phyloP scores from a whole-genome alignment of 1,140 invertebrate species.

The Aphelenchoides besseyi region DNA sequence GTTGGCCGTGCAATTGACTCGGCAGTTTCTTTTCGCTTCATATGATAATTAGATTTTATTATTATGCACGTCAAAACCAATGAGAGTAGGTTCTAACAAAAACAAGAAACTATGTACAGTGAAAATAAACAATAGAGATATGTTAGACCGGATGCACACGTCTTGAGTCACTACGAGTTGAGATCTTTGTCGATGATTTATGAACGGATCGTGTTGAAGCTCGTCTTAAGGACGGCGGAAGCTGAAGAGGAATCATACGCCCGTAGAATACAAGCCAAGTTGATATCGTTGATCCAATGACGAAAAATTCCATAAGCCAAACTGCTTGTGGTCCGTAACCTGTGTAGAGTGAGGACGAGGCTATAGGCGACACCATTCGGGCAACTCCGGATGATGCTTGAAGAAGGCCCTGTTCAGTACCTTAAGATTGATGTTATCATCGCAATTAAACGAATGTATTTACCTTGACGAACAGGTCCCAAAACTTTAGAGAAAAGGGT shows the following conservation, averaged over 20 bases:
- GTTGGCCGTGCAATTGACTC: no score
- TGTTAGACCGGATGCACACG: background rate
- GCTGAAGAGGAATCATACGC: conserved; percentile 21
- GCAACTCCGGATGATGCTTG: conserved; percentile 29
- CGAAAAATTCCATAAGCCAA: conserved; percentile 27
- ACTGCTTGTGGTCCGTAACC: conserved; percentile 21
- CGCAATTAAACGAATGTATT: background rate
- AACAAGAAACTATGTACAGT: conserved; percentile 1
- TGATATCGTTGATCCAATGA: background rate
- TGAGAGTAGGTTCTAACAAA: background rate
- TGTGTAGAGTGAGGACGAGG: conserved; percentile 9
- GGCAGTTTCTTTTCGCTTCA: background rate
- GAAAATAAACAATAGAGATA: background rate
- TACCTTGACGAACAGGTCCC: conserved; percentile 39
- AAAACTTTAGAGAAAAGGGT: conserved; percentile 52
- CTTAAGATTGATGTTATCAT: background rate
- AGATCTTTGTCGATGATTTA: background rate
- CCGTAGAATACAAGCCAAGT: conserved; percentile 19
- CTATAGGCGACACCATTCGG: conserved; percentile 23
- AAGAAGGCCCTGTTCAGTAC: conserved; percentile 39
- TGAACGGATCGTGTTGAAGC: background rate
- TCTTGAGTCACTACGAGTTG: no score
- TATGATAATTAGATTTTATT: background rate
- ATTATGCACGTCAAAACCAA: background rate
- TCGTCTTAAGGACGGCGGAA: background rate